Conservation (phyloP, 2,113 vertebrate genomes). For the Sardina pilchardus region DNA sequence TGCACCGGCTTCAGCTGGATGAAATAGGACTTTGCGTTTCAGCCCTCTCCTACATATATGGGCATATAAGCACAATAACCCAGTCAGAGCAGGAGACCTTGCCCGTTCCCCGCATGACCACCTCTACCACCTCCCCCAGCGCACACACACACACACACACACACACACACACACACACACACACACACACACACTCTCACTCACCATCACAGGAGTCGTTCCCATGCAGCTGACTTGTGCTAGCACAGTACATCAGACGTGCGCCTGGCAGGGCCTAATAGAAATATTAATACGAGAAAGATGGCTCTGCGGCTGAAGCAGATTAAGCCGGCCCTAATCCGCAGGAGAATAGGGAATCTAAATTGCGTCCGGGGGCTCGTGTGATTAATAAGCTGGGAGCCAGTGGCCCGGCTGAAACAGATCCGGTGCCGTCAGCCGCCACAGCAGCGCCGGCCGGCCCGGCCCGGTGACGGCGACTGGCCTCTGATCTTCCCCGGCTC, state of each 20-base stretch:
- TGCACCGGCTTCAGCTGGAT: neutral
- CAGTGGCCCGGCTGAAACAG: conserved; percentile 52
- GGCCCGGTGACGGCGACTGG: neutral
- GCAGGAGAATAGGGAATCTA: conserved; percentile 56
- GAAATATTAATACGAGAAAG: conserved; percentile 62
- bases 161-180: neutral
- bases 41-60: too few relatives aligned
- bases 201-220: conserved; percentile 54
- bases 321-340: conserved; percentile 66
- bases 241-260: conserved; percentile 52
- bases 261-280: conserved; percentile 54
- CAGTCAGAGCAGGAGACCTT: too few relatives aligned
- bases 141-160: conserved; percentile 18
- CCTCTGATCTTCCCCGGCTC: conserved; percentile 6
- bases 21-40: too few relatives aligned
- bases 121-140: conserved; percentile 26
- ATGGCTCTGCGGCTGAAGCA: conserved; percentile 54
- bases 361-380: conserved; percentile 47
- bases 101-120: neutral
- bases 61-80: too few relatives aligned
- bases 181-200: conserved; percentile 20
- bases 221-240: conserved; percentile 58
- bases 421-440: neutral
- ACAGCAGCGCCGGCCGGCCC: neutral
- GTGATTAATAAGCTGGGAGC: conserved; percentile 62